A percentile compares a stretch with the other conserved stretches of the same genome.
Conservation (phyloP, 30 jellyfish, hydroid and myxozoan species). For the Hydra vulgaris region DNA sequence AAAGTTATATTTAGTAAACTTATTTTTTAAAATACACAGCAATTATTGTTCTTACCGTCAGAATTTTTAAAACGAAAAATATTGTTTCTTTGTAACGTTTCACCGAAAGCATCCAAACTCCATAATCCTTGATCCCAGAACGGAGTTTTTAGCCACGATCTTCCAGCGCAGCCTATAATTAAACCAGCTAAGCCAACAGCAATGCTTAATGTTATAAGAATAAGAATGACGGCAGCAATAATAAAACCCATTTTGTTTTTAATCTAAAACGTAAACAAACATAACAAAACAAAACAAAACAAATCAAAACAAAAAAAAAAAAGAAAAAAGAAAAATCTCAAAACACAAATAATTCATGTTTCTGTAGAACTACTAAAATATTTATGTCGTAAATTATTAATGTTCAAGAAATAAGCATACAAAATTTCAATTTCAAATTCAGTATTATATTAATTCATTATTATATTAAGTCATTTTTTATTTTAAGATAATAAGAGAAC, state of each 20-base stretch:
- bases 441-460: too few species aligned
- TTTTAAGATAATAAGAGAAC: too few species aligned
- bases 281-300: neutral
- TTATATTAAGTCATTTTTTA: too few species aligned
- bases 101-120: neutral
- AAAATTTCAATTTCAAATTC: neutral
- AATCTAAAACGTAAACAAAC: too few species aligned
- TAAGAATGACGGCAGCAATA: neutral
- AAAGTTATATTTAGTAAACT: too few species aligned
- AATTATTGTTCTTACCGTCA: too few species aligned
- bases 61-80: neutral
- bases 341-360: neutral
- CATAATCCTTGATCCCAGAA: neutral
- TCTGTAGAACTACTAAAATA: neutral
- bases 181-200: neutral
- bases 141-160: neutral
- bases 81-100: neutral
- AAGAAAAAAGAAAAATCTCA: neutral
- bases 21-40: too few species aligned
- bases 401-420: neutral
- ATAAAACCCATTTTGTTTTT: neutral
- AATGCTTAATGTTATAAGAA: neutral
- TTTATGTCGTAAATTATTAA: neutral
- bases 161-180: neutral
- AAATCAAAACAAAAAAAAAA: neutral